A percentile compares a stretch with the other conserved stretches of the same genome.
phyloP scores from a whole-genome alignment of 2,888 invertebrate species.

The Limnephilus lunatus region DNA sequence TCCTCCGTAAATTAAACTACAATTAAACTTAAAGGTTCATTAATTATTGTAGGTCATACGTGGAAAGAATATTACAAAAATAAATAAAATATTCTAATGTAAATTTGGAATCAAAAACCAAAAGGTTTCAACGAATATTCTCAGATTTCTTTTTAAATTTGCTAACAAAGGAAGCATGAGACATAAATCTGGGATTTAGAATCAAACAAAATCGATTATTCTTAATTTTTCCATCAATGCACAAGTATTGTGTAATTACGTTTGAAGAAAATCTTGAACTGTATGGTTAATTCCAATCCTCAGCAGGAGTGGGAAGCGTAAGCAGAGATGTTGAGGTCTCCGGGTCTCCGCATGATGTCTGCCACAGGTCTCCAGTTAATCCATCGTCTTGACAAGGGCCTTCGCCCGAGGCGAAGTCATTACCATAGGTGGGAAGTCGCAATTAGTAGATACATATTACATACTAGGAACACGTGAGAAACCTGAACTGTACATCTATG shows the following conservation, averaged over 20 bases:
- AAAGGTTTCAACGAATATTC: too few relatives aligned
- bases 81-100: too few relatives aligned
- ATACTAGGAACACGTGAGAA: background rate
- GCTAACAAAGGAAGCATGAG: too few relatives aligned
- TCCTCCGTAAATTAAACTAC: background rate
- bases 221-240: background rate
- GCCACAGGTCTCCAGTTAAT: conserved; percentile 34
- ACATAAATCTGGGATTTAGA: too few relatives aligned
- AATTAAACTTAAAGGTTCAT: too few relatives aligned
- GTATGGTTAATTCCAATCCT: background rate
- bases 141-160: too few relatives aligned
- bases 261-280: background rate
- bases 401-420: conserved; percentile 35
- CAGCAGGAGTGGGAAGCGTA: background rate
- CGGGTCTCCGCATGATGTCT: background rate
- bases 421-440: conserved; percentile 44
- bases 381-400: conserved; percentile 14
- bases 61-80: too few relatives aligned
- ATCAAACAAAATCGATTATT: background rate
- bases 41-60: too few relatives aligned
- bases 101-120: too few relatives aligned
- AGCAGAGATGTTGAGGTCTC: background rate
- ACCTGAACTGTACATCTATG: background rate
- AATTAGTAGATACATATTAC: conserved; percentile 40
- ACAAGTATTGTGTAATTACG: background rate